A percentile compares a stretch with the other conserved stretches of the same genome.
These are phyloP conservation scores for Drosophila setifemur DNA, from an alignment of 1,140 invertebrate species.

Conservation along the genomic window DNA sequence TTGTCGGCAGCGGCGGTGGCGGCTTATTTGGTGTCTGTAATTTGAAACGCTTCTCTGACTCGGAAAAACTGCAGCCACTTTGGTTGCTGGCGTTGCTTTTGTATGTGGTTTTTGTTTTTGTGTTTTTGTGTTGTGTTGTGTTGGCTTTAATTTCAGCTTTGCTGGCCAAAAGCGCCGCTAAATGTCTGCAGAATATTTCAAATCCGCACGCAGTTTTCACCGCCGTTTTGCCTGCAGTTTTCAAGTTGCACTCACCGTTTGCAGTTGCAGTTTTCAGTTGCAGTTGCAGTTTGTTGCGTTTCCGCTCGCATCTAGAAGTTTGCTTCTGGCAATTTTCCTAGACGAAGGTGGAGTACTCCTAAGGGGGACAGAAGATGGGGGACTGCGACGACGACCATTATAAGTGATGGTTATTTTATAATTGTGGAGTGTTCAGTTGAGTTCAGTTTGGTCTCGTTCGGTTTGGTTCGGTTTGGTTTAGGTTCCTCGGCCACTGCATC, in stretches of 20 bases:
- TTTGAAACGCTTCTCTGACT: constrained; percentile 81
- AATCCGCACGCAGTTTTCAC: constrained; percentile 72
- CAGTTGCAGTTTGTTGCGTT: constrained; percentile 60
- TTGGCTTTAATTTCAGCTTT: constrained; percentile 43
- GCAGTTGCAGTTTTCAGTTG: constrained; percentile 7
- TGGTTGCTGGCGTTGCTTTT: not conserved
- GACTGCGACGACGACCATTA: constrained; percentile 53
- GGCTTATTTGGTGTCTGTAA: constrained; percentile 81
- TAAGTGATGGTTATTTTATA: constrained; percentile 81
- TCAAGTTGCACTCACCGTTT: not conserved
- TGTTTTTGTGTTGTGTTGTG: not conserved
- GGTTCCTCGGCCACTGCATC: constrained; percentile 53
- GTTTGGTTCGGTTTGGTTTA: not conserved
- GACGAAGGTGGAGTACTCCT: not conserved
- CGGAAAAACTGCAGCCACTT: constrained; percentile 64
- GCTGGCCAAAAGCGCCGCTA: constrained; percentile 73
- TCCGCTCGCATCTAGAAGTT: constrained; percentile 62
- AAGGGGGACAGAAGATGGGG: not conserved
- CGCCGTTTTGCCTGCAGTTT: constrained; percentile 24
- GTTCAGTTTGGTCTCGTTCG: constrained; percentile 1
- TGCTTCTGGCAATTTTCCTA: constrained; percentile 35
- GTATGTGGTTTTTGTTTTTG: constrained; percentile 10
- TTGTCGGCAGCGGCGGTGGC: constrained; percentile 37
- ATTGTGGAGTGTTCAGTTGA: constrained; percentile 66
- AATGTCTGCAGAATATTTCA: constrained; percentile 75